Evolutionary conservation across 1,140 invertebrate genomes (phyloP).

Genomic region (Drosophila cardini): DNA sequence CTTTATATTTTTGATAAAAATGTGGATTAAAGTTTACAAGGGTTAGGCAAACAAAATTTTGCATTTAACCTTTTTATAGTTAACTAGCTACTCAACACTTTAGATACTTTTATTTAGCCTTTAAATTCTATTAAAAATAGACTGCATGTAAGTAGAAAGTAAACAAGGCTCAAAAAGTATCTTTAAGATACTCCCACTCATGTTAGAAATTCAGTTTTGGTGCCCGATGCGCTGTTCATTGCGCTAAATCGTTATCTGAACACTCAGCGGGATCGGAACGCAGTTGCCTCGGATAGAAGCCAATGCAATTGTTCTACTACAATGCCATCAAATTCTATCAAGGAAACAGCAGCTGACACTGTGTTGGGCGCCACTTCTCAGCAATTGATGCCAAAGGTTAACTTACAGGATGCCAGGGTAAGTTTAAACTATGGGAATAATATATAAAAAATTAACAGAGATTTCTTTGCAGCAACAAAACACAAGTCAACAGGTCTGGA

Average conservation of each 20-base stretch:
- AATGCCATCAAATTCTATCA: not conserved
- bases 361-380: not conserved
- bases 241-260: conserved; percentile 34
- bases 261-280: not conserved
- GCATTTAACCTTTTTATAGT: not conserved
- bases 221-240: conserved; percentile 52
- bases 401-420: not conserved
- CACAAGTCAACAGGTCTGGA: not conserved
- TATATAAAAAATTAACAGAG: no score
- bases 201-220: conserved; percentile 36
- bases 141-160: conserved; percentile 39
- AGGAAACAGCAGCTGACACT: not conserved
- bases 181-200: no score
- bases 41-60: not conserved
- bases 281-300: not conserved
- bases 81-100: not conserved
- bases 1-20: not conserved
- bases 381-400: not conserved
- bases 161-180: not conserved
- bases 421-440: no score
- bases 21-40: not conserved
- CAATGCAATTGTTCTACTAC: not conserved
- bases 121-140: conserved; percentile 3
- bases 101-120: not conserved
- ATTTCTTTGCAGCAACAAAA: not conserved